A percentile compares a stretch with the other conserved stretches of the same genome.
phyloP scores from a whole-genome alignment of 2,113 vertebrate species.

The Phrynocephalus versicolor region DNA sequence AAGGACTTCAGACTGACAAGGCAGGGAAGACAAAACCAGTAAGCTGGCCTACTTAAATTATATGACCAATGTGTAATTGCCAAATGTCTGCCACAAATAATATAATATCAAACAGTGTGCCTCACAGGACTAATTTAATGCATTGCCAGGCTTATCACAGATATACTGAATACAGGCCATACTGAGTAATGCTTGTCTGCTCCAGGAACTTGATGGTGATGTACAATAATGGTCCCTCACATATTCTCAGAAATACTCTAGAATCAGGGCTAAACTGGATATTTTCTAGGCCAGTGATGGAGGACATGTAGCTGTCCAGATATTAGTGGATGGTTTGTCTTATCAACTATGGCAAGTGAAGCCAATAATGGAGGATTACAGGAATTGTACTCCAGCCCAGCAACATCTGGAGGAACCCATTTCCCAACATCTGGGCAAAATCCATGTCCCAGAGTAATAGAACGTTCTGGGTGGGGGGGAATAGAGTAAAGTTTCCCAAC shows the following conservation, averaged over 20 bases:
- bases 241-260: constrained; percentile 21
- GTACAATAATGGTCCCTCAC: too few relatives aligned
- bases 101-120: constrained; percentile 61
- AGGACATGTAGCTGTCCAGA: neutral
- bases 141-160: constrained; percentile 23
- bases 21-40: constrained; percentile 65
- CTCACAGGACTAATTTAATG: constrained; percentile 38
- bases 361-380: neutral
- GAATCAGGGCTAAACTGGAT: neutral
- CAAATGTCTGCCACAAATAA: constrained; percentile 66
- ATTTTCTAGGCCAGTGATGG: neutral
- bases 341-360: neutral
- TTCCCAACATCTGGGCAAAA: neutral
- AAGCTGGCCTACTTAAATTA: constrained; percentile 57
- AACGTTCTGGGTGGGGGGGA: neutral
- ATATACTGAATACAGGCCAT: constrained; percentile 29
- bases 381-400: neutral
- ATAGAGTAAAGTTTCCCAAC: too few relatives aligned
- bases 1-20: too few relatives aligned
- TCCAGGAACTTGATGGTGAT: constrained; percentile 44
- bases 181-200: constrained; percentile 40
- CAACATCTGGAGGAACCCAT: neutral
- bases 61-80: constrained; percentile 72
- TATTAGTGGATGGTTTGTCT: neutral
- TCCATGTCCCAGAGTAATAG: neutral